These are phyloP conservation scores for Stictocephala bisonia DNA, from an alignment of 2,888 invertebrate species.

Conservation along the genomic window DNA sequence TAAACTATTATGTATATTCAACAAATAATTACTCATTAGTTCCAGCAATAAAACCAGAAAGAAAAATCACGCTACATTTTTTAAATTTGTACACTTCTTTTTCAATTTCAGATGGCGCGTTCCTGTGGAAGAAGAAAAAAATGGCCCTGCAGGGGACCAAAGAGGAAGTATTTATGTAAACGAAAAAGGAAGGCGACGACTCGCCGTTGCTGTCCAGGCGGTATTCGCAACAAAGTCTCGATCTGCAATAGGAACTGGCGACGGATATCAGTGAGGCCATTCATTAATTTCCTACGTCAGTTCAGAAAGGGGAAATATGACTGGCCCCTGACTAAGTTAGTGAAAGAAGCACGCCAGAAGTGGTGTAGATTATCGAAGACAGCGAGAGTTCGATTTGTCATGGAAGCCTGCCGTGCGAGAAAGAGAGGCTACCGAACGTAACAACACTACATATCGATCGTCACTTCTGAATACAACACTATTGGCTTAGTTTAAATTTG, in stretches of 20 bases:
- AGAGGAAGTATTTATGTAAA: constrained; percentile 14
- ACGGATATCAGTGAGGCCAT: constrained; percentile 40
- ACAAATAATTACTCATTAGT: too few relatives aligned
- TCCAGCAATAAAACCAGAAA: too few relatives aligned
- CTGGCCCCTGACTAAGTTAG: constrained; percentile 11
- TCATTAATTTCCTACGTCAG: constrained; percentile 45
- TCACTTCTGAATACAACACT: too few relatives aligned
- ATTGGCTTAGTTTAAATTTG: too few relatives aligned
- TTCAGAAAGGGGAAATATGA: constrained; percentile 2
- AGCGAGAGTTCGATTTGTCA: background rate
- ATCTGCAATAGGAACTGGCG: constrained; percentile 47
- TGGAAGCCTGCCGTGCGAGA: constrained; percentile 15
- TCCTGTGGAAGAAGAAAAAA: background rate
- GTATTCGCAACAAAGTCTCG: constrained; percentile 23
- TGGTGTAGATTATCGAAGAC: constrained; percentile 17
- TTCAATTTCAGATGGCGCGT: too few relatives aligned
- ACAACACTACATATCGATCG: too few relatives aligned
- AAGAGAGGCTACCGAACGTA: constrained; percentile 29
- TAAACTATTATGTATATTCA: too few relatives aligned
- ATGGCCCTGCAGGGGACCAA: constrained; percentile 7
- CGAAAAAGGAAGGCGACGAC: constrained; percentile 29
- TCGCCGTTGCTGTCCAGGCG: constrained; percentile 10
- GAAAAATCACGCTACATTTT: too few relatives aligned
- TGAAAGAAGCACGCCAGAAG: background rate
- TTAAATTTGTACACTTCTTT: too few relatives aligned